Base-by-base conservation (phyloP, 2,113 vertebrate genomes). In the Cepphus grylle region DNA sequence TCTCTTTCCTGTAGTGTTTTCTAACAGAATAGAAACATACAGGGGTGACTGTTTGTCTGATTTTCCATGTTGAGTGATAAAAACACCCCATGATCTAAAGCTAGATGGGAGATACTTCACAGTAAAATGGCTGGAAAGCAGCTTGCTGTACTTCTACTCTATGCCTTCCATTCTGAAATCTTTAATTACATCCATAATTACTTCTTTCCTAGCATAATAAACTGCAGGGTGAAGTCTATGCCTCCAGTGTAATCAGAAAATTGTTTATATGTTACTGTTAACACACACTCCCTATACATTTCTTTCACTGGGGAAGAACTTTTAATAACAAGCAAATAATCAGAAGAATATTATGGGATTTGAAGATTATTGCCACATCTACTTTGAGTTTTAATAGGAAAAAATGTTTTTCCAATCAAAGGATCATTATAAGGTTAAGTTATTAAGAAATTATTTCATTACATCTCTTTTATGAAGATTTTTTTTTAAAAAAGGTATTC, bases 131-230 rank as follows among this genome's bases (percentile, higher is more conserved):
- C 63, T 94, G 74, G 49, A 83, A 66, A 90, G 36, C 74, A 95
- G 62, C 78, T 77, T 78, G 43, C 66, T 87, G 62, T 90, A 92
- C 55, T 94, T 89, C 62, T 87, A 70, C 86, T 93, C 86, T 50
- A 67, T 6, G 11, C 80, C 55, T 69, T 95, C 93, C 55, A 77
- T 91, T 86, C 38, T 53, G 93, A 90, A 94, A 38, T 30, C 65
- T 96, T 94, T 94, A 95, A 93, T 97, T 95, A 95, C 87, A 95
- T 83, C 29, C 78, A 84, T 95, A 96, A 93, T 94, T 96, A 93
- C 55, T 81, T 34, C 34, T 96, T 88, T 93, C 95, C 86, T 85
- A 70, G 87, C 71, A 80, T 88, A 86, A 94, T 87, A 91, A 94
- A 82, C 90, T 83, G 30, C 61, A 90, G 42, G 70, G 53, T 92